A percentile compares a stretch with the other conserved stretches of the same genome.
Conservation (phyloP, 2,888 invertebrate species). For the Invenusta paracnida region DNA sequence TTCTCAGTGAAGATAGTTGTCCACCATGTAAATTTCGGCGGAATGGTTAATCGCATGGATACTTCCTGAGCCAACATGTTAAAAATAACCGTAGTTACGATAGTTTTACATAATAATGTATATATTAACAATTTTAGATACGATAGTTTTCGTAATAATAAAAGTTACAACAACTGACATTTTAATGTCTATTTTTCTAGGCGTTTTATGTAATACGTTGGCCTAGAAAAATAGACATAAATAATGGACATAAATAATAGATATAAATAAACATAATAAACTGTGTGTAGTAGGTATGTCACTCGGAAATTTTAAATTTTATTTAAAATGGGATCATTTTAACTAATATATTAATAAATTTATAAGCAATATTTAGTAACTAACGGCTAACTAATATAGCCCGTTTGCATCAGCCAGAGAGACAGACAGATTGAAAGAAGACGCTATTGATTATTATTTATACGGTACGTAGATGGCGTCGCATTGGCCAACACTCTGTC, state of each 20-base stretch:
- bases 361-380: too few relatives aligned
- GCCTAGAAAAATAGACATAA: too few relatives aligned
- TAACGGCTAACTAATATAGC: too few relatives aligned
- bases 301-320: not conserved
- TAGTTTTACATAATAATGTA: constrained; percentile 22
- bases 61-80: not conserved
- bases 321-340: not conserved
- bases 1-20: constrained; percentile 14
- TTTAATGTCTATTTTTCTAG: constrained; percentile 6
- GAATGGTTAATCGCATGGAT: constrained; percentile 21
- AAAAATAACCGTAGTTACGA: constrained; percentile 24
- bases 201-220: too few relatives aligned
- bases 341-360: too few relatives aligned
- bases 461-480: too few relatives aligned
- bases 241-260: not conserved
- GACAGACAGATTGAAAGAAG: too few relatives aligned
- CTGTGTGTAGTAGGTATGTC: not conserved
- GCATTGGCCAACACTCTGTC: too few relatives aligned
- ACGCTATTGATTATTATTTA: too few relatives aligned
- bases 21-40: not conserved
- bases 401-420: too few relatives aligned
- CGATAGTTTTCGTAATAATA: constrained; percentile 23
- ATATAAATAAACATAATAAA: constrained; percentile 5
- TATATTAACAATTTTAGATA: constrained; percentile 5
- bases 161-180: constrained; percentile 29